Base-by-base conservation (phyloP, 2,797 vertebrate species). In the Epinephelus awoara region DNA sequence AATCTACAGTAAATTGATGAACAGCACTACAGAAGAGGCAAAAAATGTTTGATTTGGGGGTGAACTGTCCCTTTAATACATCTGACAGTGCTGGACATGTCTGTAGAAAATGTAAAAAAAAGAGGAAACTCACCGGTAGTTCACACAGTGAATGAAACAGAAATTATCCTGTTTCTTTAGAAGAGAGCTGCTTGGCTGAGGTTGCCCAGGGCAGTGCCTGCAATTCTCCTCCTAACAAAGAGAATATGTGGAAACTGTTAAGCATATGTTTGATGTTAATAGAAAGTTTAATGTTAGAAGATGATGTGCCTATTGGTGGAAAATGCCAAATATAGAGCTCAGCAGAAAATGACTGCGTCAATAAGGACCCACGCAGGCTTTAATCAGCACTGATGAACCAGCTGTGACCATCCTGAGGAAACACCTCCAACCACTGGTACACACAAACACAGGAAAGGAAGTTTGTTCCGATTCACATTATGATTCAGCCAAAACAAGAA, bases 191-290 rank as follows among this genome's bases (percentile, higher is more conserved):
- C 55, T 77, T 2, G 0, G 27, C 21, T 13, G 55, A 64, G 25
- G 29, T 50, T 13, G 79, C 85, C 73, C 34, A 51, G 34, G 80
- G 81, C 71, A 11, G 19, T 62, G 59, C 38, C 59, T 23, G 10
- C 19, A 75, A 67, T 64, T 69, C 64, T 65, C 23, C 67, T 64
- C 25, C 54, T 72, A 75, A 79, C 50, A 73, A 69, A 80, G 67
- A 73, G 55, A 85, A 77, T 55, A 38, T 73, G 27, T 65, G 34
- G 52, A 56, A 80, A 70, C 50, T 61, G 56, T 54, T 55, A 71
- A 77, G 80, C 66, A 79, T 73, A 84, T 83, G 73, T 79, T 88
- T 84, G 70, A 85, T 82, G 61, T 71, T 80, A 77, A 78, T 68
- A 46, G 61, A 69, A 82, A 73, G 75, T 76, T 82, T 61, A 75